phyloP scores from a whole-genome alignment of 2,888 invertebrate species.

The Meiosimyza decipiens region DNA sequence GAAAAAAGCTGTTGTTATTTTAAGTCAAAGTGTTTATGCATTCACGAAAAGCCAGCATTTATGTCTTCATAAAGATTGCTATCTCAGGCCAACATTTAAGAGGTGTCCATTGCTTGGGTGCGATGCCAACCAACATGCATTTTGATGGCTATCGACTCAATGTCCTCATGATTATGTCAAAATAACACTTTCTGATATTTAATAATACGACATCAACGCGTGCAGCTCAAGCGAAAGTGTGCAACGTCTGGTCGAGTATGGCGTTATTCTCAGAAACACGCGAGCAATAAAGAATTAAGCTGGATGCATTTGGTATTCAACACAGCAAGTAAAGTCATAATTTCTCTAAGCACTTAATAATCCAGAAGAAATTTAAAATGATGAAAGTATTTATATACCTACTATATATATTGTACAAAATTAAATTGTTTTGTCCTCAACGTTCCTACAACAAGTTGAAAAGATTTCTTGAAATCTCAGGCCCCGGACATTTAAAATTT shows the following conservation, averaged over 20 bases:
- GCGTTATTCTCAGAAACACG: no score
- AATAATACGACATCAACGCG: slow-evolving; percentile 17
- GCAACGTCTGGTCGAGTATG: not conserved
- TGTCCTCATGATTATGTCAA: slow-evolving; percentile 33
- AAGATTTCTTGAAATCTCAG: no score
- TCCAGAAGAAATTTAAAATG: no score
- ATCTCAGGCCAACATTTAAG: slow-evolving; percentile 5
- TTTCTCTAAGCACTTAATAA: no score
- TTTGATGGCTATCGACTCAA: slow-evolving; percentile 21
- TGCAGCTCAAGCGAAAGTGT: not conserved
- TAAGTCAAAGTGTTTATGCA: slow-evolving; percentile 10
- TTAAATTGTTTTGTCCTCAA: no score
- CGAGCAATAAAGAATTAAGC: no score
- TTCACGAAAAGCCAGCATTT: slow-evolving; percentile 24
- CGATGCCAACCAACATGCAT: slow-evolving; percentile 15
- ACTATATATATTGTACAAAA: no score
- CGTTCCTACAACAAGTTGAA: no score
- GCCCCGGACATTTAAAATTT: no score
- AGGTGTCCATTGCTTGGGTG: slow-evolving; percentile 23
- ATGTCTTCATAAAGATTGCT: slow-evolving; percentile 37
- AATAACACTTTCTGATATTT: slow-evolving; percentile 37
- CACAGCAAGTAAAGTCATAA: no score
- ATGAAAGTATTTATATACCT: no score
- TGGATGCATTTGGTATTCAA: no score
- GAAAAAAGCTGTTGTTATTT: not conserved